Conservation (phyloP, 2,888 invertebrate species). For the Aquatica leii region DNA sequence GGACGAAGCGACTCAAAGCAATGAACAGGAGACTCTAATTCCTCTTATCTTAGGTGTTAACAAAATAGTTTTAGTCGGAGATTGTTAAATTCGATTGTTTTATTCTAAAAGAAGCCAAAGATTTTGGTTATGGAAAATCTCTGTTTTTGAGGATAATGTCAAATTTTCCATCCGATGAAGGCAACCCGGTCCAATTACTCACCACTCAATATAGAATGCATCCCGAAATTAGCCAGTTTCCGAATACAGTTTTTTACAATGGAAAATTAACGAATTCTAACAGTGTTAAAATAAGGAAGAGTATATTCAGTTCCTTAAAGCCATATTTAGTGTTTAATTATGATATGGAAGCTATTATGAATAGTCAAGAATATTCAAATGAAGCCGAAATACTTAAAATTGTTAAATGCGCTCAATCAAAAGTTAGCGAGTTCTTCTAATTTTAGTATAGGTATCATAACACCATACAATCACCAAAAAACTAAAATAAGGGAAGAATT, state of each 20-base stretch:
- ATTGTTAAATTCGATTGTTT: conserved; percentile 87
- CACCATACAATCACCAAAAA: conserved; percentile 74
- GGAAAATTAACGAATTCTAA: conserved; percentile 54
- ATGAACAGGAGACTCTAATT: conserved; percentile 82
- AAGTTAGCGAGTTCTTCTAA: conserved; percentile 32
- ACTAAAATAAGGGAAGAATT: conserved; percentile 41
- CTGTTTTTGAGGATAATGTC: conserved; percentile 78
- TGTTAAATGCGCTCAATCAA: conserved; percentile 58
- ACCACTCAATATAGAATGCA: conserved; percentile 88
- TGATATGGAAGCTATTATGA: conserved; percentile 51
- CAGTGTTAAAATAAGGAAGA: background rate
- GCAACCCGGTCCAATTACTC: conserved; percentile 65
- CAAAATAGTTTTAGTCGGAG: conserved; percentile 84
- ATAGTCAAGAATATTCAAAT: conserved; percentile 61
- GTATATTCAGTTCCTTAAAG: conserved; percentile 51
- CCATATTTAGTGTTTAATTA: conserved; percentile 72
- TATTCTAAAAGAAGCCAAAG: conserved; percentile 77
- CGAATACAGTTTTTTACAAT: conserved; percentile 77
- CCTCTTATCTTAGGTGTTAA: conserved; percentile 80
- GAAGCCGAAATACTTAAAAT: conserved; percentile 66
- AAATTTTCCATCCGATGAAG: conserved; percentile 61
- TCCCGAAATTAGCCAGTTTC: conserved; percentile 79
- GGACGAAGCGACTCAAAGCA: conserved; percentile 89
- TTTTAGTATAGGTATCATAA: conserved; percentile 70
- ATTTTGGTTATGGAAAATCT: conserved; percentile 75